Evolutionary conservation across 2,888 invertebrate species (phyloP).

Genomic region (Lepas anatifera): DNA sequence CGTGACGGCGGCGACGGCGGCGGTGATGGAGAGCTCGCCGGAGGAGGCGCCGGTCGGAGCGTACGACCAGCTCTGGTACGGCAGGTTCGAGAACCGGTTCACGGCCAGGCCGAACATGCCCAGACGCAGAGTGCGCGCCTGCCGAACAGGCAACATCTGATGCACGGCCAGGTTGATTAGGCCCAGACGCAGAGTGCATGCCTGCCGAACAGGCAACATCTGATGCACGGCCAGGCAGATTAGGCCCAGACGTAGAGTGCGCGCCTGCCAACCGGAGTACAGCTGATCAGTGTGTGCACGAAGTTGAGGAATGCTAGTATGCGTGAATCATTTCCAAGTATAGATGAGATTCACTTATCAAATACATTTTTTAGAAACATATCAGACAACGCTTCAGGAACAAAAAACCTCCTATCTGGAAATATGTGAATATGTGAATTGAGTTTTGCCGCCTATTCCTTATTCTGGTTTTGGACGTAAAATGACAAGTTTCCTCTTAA

Average conservation of each 20-base stretch:
- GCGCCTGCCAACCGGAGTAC: neutral
- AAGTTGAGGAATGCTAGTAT: too few species aligned
- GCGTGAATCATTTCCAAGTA: too few species aligned
- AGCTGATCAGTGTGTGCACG: too few species aligned
- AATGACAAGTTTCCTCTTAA: too few species aligned
- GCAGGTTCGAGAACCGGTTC: conserved; percentile 61
- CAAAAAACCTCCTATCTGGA: too few species aligned
- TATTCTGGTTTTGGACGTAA: too few species aligned
- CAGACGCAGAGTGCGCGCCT: conserved; percentile 33
- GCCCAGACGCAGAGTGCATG: conserved; percentile 38
- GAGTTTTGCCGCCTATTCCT: too few species aligned
- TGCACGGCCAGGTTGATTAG: conserved; percentile 60
- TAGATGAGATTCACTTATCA: too few species aligned
- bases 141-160: conserved; percentile 31
- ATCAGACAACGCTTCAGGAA: too few species aligned
- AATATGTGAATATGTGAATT: too few species aligned
- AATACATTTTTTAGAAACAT: too few species aligned
- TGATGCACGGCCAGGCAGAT: conserved; percentile 59
- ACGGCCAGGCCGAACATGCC: conserved; percentile 60
- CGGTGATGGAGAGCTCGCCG: conserved; percentile 22
- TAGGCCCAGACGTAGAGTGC: conserved; percentile 42
- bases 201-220: neutral
- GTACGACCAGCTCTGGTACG: conserved; percentile 63
- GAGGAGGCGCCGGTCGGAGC: conserved; percentile 11
- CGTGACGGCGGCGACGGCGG: conserved; percentile 22